These are phyloP conservation scores for Physocephala rufipes DNA, from an alignment of 2,888 invertebrate species.

Conservation along the genomic window DNA sequence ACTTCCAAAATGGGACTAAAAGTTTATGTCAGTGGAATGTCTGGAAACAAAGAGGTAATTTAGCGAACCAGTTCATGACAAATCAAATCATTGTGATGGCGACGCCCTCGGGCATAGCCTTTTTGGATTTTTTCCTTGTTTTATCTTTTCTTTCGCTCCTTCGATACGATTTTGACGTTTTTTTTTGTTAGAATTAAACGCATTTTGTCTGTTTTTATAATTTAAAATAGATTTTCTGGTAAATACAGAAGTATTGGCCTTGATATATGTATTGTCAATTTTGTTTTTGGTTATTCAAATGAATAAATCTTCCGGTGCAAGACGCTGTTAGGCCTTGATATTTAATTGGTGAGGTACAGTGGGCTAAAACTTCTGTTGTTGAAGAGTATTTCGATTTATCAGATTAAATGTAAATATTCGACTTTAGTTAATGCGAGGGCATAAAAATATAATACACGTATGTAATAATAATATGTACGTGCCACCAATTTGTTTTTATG, in stretches of 20 bases:
- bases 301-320: constrained; percentile 13
- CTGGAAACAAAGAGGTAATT: constrained; percentile 95
- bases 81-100: not conserved
- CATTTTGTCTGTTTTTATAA: not conserved
- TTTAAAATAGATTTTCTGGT: constrained; percentile 6
- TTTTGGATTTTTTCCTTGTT: not conserved
- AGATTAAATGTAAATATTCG: no score
- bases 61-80: constrained; percentile 49
- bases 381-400: not conserved
- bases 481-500: no score
- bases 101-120: not conserved
- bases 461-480: no score
- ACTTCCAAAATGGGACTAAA: constrained; percentile 81
- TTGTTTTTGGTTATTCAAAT: not conserved
- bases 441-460: no score
- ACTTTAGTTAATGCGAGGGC: no score
- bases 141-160: not conserved
- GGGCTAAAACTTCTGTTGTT: not conserved
- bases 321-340: constrained; percentile 2
- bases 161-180: not conserved
- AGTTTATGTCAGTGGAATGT: constrained; percentile 91
- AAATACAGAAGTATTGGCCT: constrained; percentile 21
- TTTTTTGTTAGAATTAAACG: constrained; percentile 23
- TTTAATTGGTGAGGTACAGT: constrained; percentile 1
- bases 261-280: constrained; percentile 10